Percentiles rank a stretch among this genome's conserved stretches.
These are phyloP conservation scores for Lepidochrysops patricia DNA, from an alignment of 2,888 invertebrate genomes.

Conservation along the genomic window DNA sequence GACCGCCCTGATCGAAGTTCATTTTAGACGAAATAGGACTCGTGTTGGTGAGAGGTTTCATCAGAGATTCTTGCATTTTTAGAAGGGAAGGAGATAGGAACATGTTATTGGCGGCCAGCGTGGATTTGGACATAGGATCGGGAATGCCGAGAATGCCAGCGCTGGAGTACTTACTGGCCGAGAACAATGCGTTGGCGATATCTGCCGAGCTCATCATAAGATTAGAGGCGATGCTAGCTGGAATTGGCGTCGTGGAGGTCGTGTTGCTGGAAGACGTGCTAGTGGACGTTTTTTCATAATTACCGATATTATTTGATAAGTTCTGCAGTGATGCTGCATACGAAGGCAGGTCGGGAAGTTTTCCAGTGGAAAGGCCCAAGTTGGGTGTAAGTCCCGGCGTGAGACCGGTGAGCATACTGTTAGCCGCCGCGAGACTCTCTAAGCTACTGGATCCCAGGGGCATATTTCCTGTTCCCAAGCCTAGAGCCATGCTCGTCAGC, in stretches of 20 bases:
- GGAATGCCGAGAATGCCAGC: conserved; percentile 78
- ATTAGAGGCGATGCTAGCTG: conserved; percentile 74
- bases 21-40: conserved; percentile 69
- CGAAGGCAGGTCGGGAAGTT: conserved; percentile 63
- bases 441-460: conserved; percentile 56
- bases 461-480: conserved; percentile 59
- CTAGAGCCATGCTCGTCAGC: conserved; percentile 69
- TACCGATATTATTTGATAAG: conserved; percentile 53
- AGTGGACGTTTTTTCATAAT: conserved; percentile 60
- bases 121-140: conserved; percentile 84
- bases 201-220: conserved; percentile 77
- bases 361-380: conserved; percentile 54
- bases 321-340: conserved; percentile 64
- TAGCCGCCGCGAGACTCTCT: conserved; percentile 67
- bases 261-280: conserved; percentile 68
- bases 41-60: conserved; percentile 76
- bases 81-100: conserved; percentile 83
- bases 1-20: conserved; percentile 54
- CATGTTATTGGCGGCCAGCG: conserved; percentile 84
- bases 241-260: conserved; percentile 62
- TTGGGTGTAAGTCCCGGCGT: conserved; percentile 56
- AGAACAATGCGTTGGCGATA: conserved; percentile 80
- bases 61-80: conserved; percentile 79
- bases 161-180: conserved; percentile 77
- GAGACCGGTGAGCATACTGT: conserved; percentile 62